Evolutionary conservation across 2,113 vertebrate species (phyloP), one percentile per base, ranked within the genome.

Genomic region (Mystacornis crossleyi): DNA sequence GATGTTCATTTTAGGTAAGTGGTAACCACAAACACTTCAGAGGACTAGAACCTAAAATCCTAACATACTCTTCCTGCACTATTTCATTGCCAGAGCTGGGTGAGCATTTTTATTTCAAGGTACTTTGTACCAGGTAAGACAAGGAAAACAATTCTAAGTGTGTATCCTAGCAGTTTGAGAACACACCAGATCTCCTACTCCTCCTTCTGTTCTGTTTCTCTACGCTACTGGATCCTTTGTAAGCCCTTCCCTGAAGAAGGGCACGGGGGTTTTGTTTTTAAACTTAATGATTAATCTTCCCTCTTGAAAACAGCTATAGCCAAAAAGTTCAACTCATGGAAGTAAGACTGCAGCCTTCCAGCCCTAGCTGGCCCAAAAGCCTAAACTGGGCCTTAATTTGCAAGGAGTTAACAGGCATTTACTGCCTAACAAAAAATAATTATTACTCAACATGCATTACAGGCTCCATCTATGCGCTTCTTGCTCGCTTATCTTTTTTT

Each of bases 401-500:
- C 75, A 82, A 86, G 78, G 66, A 95, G 87, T 95, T 95, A 96
- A 96, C 54, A 91, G 90, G 97, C 96, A 92, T 87, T 93, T 96
- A 58, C 97, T 81, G 88, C 90, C 92, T 96, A 97, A 96, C 58
- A 89, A 97, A 94, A 96, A 31, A 91, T 55, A 53, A 3, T 86
- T 88, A 83, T 95, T 97, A 81, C 87, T 94, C 45, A 74, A 86
- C 81, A 58, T 10, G 62, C 83, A 61, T 96, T 95, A 93, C 94
- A 87, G 62, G 29, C 83, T 89, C 95, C 26, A 74, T 96, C 96
- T 87, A 58, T 14, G 51, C 18, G 3, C 57, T 79, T 85, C 91
- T 92, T 79, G 96, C 84, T 91, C 82, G 43, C 69, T 80, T 53
- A 70, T 86, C 64, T 53, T 70, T 67, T 90, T 61, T 78, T 84